A percentile compares a stretch with the other conserved stretches of the same genome.
Conservation (phyloP, 2,888 invertebrate genomes). For the Chrysolina oricalcia region DNA sequence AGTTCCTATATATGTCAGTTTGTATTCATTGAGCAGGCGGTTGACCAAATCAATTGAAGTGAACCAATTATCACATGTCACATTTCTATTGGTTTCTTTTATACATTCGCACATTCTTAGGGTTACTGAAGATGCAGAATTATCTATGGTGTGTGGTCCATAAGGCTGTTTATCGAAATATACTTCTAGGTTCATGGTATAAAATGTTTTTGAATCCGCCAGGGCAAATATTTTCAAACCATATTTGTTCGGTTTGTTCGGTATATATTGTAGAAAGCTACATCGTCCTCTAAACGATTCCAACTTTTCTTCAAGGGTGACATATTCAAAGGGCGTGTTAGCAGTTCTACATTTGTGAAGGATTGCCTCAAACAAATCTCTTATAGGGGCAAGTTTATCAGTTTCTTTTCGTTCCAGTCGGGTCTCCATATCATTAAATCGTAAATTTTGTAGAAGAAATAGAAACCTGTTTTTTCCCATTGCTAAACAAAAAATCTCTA, state of each 20-base stretch:
- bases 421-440: slow-evolving; percentile 44
- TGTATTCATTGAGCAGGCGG: slow-evolving; percentile 36
- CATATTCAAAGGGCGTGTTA: slow-evolving; percentile 47
- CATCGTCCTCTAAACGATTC: slow-evolving; percentile 47
- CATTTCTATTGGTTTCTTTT: slow-evolving; percentile 41
- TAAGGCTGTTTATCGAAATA: slow-evolving; percentile 58
- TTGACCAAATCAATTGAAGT: slow-evolving; percentile 35
- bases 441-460: slow-evolving; percentile 37
- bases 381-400: slow-evolving; percentile 50
- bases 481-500: slow-evolving; percentile 15
- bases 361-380: slow-evolving; percentile 51
- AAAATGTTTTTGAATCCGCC: slow-evolving; percentile 57
- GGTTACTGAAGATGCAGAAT: slow-evolving; percentile 43
- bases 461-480: slow-evolving; percentile 32
- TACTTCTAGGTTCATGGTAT: slow-evolving; percentile 57
- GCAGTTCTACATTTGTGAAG: slow-evolving; percentile 52
- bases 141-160: slow-evolving; percentile 51
- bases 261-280: slow-evolving; percentile 43
- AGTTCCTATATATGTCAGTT: slow-evolving; percentile 57
- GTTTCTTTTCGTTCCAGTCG: slow-evolving; percentile 33
- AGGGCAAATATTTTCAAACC: slow-evolving; percentile 62
- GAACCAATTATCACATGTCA: slow-evolving; percentile 38
- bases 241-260: slow-evolving; percentile 47
- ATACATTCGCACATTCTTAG: slow-evolving; percentile 44
- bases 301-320: slow-evolving; percentile 51